phyloP scores from a whole-genome alignment of 2,888 invertebrate species.

The Odontothrips loti region DNA sequence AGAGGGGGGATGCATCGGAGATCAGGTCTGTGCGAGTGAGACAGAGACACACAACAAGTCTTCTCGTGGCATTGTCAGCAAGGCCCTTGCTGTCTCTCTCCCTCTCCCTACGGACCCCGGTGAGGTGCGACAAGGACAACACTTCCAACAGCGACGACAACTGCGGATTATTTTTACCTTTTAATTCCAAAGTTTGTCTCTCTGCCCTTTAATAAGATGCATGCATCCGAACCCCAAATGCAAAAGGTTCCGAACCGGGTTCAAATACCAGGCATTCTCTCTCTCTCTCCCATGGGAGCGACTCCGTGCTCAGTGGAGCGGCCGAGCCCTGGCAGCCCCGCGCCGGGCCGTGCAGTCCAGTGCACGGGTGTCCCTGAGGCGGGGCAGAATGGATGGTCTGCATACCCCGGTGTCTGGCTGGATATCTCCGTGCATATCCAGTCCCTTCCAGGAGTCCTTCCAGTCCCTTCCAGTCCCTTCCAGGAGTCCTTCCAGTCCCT shows the following conservation, averaged over 20 bases:
- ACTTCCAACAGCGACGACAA: neutral
- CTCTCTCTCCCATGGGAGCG: neutral
- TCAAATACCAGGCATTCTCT: no score
- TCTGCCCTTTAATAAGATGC: slow-evolving; percentile 17
- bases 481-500: no score
- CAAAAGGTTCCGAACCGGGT: neutral
- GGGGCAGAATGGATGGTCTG: slow-evolving; percentile 17
- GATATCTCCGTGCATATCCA: slow-evolving; percentile 21
- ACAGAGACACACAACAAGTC: no score
- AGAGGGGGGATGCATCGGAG: neutral
- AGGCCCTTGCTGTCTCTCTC: no score
- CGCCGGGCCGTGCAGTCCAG: neutral
- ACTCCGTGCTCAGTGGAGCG: slow-evolving; percentile 1
- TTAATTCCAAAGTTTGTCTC: slow-evolving; percentile 20
- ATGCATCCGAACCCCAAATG: slow-evolving; percentile 1
- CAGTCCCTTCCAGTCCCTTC: no score
- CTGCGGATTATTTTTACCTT: neutral
- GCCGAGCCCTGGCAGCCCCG: neutral
- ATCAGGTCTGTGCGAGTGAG: neutral
- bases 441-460: no score
- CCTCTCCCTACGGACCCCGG: no score
- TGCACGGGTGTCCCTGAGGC: neutral
- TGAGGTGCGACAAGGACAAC: no score
- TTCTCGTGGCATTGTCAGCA: no score
- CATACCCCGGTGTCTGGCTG: slow-evolving; percentile 11